Conservation (phyloP, 2,797 vertebrate species). For the Pseudochaenichthys georgianus region DNA sequence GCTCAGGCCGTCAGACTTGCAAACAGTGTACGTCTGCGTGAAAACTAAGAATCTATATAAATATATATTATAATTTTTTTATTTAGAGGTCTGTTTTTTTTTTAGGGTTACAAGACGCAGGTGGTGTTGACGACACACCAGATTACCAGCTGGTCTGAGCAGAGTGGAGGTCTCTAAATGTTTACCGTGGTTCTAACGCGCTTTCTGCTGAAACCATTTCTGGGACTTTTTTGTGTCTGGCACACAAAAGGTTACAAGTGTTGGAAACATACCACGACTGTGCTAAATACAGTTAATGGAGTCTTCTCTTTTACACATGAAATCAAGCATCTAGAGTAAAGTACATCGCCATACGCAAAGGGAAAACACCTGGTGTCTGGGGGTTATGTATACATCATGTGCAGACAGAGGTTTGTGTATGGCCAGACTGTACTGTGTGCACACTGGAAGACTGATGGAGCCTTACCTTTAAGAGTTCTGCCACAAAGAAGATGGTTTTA, state of each 20-base stretch:
- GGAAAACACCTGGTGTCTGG: slow-evolving; percentile 19
- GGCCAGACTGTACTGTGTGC: slow-evolving; percentile 36
- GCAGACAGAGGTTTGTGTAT: slow-evolving; percentile 24
- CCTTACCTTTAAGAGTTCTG: slow-evolving; percentile 42
- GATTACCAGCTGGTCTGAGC: slow-evolving; percentile 72
- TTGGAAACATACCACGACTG: slow-evolving; percentile 32
- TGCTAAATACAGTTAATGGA: slow-evolving; percentile 20
- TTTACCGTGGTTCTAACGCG: slow-evolving; percentile 20
- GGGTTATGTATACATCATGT: slow-evolving; percentile 20
- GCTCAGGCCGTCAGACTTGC: slow-evolving; percentile 42
- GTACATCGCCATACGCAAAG: neutral
- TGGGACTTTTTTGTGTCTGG: slow-evolving; percentile 61
- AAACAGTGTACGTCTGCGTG: slow-evolving; percentile 74
- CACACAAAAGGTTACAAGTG: slow-evolving; percentile 52
- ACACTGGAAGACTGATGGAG: slow-evolving; percentile 35
- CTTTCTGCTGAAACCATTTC: slow-evolving; percentile 39
- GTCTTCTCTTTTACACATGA: neutral
- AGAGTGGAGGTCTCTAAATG: slow-evolving; percentile 40
- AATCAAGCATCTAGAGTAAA: slow-evolving; percentile 11
- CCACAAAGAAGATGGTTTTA: slow-evolving; percentile 6
- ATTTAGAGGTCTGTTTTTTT: slow-evolving; percentile 48
- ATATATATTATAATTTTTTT: slow-evolving; percentile 56
- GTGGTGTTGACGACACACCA: slow-evolving; percentile 48
- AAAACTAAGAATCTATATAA: slow-evolving; percentile 51
- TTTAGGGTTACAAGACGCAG: slow-evolving; percentile 55